Evolutionary conservation across 2,888 invertebrate genomes (phyloP).

Genomic region (Polyploca ridens): DNA sequence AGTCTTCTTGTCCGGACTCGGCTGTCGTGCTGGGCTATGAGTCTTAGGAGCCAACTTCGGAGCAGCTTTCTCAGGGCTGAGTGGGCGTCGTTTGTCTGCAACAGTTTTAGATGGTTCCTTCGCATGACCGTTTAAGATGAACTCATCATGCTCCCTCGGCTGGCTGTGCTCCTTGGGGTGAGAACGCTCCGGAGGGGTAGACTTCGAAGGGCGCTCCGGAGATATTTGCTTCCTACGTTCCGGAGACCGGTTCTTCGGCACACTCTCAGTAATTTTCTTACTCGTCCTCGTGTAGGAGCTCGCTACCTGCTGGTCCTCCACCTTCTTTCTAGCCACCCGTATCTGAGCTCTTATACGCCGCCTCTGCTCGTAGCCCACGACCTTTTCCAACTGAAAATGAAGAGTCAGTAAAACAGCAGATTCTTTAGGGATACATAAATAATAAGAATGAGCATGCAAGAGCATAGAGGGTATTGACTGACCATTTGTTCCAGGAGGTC

Average conservation of each 20-base stretch:
- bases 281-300: constrained; percentile 48
- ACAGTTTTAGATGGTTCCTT: constrained; percentile 48
- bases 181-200: constrained; percentile 36
- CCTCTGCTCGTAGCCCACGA: constrained; percentile 90
- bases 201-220: constrained; percentile 48
- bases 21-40: constrained; percentile 60
- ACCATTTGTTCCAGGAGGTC: constrained; percentile 89
- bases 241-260: constrained; percentile 50
- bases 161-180: constrained; percentile 39
- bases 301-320: constrained; percentile 58
- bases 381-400: constrained; percentile 88
- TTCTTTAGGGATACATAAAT: constrained; percentile 35
- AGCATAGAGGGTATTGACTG: constrained; percentile 55
- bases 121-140: constrained; percentile 55
- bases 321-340: constrained; percentile 87
- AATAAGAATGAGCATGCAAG: constrained; percentile 41
- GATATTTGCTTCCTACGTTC: constrained; percentile 49
- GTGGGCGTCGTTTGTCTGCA: constrained; percentile 48
- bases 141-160: constrained; percentile 21
- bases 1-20: constrained; percentile 72
- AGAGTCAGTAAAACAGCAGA: constrained; percentile 42
- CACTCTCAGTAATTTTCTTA: constrained; percentile 48
- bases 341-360: constrained; percentile 91
- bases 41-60: constrained; percentile 49
- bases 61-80: constrained; percentile 62